Conservation (phyloP, 2,888 invertebrate genomes). For the Ceriagrion tenellum region DNA sequence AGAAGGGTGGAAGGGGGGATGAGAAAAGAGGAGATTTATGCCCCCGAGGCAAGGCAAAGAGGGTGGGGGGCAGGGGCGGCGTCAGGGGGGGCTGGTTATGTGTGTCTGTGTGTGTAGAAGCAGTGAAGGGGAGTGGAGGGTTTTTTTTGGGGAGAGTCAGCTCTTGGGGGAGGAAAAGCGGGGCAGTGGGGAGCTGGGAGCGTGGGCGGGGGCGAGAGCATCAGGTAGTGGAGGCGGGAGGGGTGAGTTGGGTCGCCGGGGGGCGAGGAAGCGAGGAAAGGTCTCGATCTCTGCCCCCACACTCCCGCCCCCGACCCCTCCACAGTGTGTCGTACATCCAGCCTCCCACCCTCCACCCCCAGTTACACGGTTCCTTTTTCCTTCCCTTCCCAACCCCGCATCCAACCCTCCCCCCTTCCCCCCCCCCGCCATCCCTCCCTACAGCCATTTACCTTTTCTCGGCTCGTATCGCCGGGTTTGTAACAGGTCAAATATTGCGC, state of each 20-base stretch:
- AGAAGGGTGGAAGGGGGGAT: background rate
- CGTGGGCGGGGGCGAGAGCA: background rate
- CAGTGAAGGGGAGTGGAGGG: background rate
- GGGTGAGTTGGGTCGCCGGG: background rate
- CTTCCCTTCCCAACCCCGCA: background rate
- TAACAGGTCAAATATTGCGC: constrained; percentile 24
- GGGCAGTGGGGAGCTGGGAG: background rate
- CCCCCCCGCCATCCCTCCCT: background rate
- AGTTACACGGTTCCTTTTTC: too few relatives aligned
- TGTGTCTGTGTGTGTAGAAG: constrained; percentile 15
- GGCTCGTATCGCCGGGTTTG: background rate
- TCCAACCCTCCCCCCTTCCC: background rate
- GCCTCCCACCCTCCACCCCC: background rate
- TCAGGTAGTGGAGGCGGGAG: background rate
- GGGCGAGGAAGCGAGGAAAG: background rate
- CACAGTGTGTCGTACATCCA: background rate
- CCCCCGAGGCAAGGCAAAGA: background rate
- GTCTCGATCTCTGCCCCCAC: background rate
- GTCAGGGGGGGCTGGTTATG: background rate
- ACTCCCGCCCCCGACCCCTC: background rate
- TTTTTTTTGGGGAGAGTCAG: background rate
- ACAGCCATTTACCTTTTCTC: background rate
- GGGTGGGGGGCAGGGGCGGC: background rate
- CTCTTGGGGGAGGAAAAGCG: too few relatives aligned
- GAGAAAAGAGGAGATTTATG: background rate